Percentiles rank a stretch among this genome's conserved stretches.
Conservation (phyloP, 2,888 invertebrate genomes). For the Ischnus inquisitorius region DNA sequence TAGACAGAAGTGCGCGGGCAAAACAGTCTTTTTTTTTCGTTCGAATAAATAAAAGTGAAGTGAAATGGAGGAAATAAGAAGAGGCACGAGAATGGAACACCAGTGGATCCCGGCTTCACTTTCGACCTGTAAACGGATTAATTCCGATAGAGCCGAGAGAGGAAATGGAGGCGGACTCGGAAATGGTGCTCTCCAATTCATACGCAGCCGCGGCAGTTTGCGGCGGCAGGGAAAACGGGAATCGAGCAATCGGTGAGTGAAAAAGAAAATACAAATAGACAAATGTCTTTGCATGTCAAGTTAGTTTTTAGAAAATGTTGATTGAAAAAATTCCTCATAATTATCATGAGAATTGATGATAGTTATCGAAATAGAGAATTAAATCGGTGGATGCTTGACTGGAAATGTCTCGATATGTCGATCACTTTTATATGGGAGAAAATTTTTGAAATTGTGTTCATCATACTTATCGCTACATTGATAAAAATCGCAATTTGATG, state of each 20-base stretch:
- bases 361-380: too few relatives aligned
- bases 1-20: neutral
- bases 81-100: constrained; percentile 72
- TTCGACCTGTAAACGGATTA: constrained; percentile 18
- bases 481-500: neutral
- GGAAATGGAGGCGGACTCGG: constrained; percentile 73
- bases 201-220: constrained; percentile 82
- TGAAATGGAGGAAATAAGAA: constrained; percentile 80
- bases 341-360: too few relatives aligned
- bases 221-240: constrained; percentile 81
- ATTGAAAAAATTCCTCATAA: neutral
- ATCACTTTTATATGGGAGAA: too few relatives aligned
- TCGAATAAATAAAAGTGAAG: neutral
- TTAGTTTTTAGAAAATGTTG: neutral
- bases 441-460: neutral
- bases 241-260: constrained; percentile 80
- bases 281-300: neutral
- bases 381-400: too few relatives aligned
- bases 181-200: constrained; percentile 82
- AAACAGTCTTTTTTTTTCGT: neutral
- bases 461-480: neutral
- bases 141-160: constrained; percentile 38
- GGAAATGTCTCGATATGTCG: too few relatives aligned
- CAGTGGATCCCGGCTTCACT: constrained; percentile 80
- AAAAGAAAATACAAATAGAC: constrained; percentile 21